Evolutionary conservation across 2,113 vertebrate species (phyloP).

Genomic region (cattle (Bos taurus)): ARS-UCD2.0 NC_037329.1:98888001-98888500

Average conservation of each 20-base stretch:
- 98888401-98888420: background rate
- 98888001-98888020: slow-evolving; percentile 74
- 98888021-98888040: slow-evolving; percentile 1
- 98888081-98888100: slow-evolving; percentile 74
- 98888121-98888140: slow-evolving; percentile 77
- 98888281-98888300: slow-evolving; percentile 76
- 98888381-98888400: background rate
- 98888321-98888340: background rate
- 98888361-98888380: background rate
- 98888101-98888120: slow-evolving; percentile 80
- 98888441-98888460: fast-evolving
- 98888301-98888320: background rate
- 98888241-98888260: slow-evolving; percentile 76
- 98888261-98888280: slow-evolving; percentile 81
- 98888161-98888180: slow-evolving; percentile 74
- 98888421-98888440: background rate
- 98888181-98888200: slow-evolving; percentile 79
- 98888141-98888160: slow-evolving; percentile 80
- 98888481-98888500: background rate
- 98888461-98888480: background rate
- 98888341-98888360: background rate
- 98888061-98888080: slow-evolving; percentile 77
- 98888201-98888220: slow-evolving; percentile 76
- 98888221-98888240: slow-evolving; percentile 68
- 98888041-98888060: background rate